Evolutionary conservation across 2,113 vertebrate species (phyloP).

Genomic region (Equus quagga): DNA sequence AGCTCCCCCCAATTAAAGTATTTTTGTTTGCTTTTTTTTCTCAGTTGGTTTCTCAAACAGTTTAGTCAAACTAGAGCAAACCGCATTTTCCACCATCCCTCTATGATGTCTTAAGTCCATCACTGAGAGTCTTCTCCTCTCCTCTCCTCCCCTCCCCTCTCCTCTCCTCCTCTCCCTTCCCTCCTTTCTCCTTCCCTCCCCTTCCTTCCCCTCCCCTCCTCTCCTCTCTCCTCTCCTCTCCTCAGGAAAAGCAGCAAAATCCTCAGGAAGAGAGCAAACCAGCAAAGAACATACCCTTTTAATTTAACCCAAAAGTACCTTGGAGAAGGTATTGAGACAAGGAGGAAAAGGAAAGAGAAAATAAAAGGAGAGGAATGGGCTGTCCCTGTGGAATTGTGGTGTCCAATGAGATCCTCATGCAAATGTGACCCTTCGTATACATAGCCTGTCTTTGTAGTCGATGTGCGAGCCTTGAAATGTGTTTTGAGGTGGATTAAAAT

Average conservation of each 20-base stretch:
- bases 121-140: fast-evolving
- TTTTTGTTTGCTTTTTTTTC: not conserved
- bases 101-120: not conserved
- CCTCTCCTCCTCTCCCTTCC: fast-evolving
- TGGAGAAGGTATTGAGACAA: not conserved
- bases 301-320: not conserved
- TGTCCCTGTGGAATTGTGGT: not conserved
- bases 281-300: not conserved
- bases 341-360: not conserved
- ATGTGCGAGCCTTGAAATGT: not conserved
- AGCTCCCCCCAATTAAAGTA: not conserved
- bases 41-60: not conserved
- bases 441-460: not conserved
- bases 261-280: not conserved
- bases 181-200: too few species aligned
- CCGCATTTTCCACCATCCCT: not conserved
- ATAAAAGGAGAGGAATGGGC: not conserved
- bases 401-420: not conserved
- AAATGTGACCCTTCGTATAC: not conserved
- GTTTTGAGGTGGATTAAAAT: not conserved
- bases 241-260: not conserved
- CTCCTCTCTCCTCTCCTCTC: too few species aligned
- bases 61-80: not conserved
- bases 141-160: not conserved
- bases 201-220: fast-evolving